A percentile compares a stretch with the other conserved stretches of the same genome.
phyloP scores from a whole-genome alignment of 2,797 vertebrate species.

The Melanotaenia maccullochi region DNA sequence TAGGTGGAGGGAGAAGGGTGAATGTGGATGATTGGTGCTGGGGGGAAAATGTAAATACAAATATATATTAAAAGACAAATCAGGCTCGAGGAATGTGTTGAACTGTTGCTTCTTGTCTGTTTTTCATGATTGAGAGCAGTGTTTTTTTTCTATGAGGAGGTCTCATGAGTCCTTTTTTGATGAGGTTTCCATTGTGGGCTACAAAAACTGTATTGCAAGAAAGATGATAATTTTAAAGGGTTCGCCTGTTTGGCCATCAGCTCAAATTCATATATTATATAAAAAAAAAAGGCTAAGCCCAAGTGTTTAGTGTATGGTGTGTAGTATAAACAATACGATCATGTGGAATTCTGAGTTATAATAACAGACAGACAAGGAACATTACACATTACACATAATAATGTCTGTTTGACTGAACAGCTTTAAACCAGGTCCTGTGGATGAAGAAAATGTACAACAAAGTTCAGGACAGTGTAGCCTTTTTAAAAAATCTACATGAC shows the following conservation, averaged over 20 bases:
- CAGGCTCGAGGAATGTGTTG: conserved; percentile 8
- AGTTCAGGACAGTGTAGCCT: background rate
- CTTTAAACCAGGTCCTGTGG: background rate
- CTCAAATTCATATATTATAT: background rate
- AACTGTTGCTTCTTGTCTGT: conserved; percentile 1
- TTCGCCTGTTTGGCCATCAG: background rate
- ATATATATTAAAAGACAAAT: conserved; percentile 13
- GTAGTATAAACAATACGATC: too few species aligned
- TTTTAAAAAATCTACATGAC: background rate
- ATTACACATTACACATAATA: background rate
- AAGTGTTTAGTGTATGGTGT: background rate
- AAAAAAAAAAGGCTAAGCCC: background rate
- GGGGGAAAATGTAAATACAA: conserved; percentile 9
- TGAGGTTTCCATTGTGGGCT: conserved; percentile 18
- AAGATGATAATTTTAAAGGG: too few species aligned
- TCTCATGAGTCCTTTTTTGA: conserved; percentile 33
- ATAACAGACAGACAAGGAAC: background rate
- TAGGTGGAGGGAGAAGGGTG: conserved; percentile 29
- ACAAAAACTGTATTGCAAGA: conserved; percentile 24
- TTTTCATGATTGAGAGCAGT: conserved; percentile 6
- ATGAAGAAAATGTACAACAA: background rate
- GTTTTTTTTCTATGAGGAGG: background rate
- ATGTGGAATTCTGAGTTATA: background rate
- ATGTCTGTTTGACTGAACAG: background rate
- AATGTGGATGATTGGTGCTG: conserved; percentile 23